Percentiles rank a stretch among this genome's conserved stretches.
Conservation (phyloP, 2,888 invertebrate genomes). For the Megastigmus dorsalis region DNA sequence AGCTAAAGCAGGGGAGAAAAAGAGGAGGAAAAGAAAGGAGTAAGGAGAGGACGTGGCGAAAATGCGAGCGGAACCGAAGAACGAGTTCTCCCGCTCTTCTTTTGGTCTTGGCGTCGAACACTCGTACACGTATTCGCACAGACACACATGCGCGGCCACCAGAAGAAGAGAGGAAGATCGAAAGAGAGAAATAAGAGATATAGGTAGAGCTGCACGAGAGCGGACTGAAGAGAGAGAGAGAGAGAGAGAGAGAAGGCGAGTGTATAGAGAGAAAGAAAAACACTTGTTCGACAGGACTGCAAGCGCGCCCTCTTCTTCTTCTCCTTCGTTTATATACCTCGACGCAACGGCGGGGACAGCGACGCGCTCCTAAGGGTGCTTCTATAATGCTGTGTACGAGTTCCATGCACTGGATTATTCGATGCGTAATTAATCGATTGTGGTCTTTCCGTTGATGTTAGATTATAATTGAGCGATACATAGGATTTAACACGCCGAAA, state of each 20-base stretch:
- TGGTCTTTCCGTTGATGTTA: too few relatives aligned
- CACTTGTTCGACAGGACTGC: constrained; percentile 39
- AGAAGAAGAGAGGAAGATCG: background rate
- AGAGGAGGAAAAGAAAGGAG: background rate
- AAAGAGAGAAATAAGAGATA: background rate
- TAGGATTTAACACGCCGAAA: too few relatives aligned
- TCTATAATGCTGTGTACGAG: too few relatives aligned
- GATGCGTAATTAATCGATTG: too few relatives aligned
- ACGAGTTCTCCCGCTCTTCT: constrained; percentile 35
- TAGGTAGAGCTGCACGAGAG: constrained; percentile 1
- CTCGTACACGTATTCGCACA: background rate
- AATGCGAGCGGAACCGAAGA: constrained; percentile 43
- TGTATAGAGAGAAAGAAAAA: constrained; percentile 33
- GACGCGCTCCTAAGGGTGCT: too few relatives aligned
- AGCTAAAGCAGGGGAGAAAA: background rate
- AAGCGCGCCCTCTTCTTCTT: constrained; percentile 22
- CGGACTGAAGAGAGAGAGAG: constrained; percentile 15
- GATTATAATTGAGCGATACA: too few relatives aligned
- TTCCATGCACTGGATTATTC: too few relatives aligned
- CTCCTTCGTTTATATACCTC: background rate
- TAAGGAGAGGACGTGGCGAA: constrained; percentile 39
- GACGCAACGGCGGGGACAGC: background rate
- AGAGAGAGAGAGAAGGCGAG: background rate
- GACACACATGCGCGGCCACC: background rate
- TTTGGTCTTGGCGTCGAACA: background rate